A percentile compares a stretch with the other conserved stretches of the same genome.
Conservation (phyloP, 2,888 invertebrate genomes). For the Siphlonurus alternatus region DNA sequence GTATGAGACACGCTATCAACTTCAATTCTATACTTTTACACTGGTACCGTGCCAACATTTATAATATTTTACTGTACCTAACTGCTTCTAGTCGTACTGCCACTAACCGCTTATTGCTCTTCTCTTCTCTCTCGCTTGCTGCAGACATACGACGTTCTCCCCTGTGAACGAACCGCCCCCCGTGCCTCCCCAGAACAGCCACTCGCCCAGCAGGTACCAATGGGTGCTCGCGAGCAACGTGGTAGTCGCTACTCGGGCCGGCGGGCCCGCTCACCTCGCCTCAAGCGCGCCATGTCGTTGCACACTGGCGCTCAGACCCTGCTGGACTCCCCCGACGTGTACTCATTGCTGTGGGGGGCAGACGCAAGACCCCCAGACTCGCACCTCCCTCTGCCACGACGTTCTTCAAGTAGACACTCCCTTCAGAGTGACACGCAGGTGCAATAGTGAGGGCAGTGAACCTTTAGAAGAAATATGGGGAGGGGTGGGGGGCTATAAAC, state of each 20-base stretch:
- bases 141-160: background rate
- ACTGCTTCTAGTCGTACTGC: too few species aligned
- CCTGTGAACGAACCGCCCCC: background rate
- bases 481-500: too few species aligned
- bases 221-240: background rate
- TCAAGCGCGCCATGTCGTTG: slow-evolving; percentile 23
- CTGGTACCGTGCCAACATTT: too few species aligned
- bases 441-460: too few species aligned
- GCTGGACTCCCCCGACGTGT: slow-evolving; percentile 8
- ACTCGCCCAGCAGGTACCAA: background rate
- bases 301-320: slow-evolving; percentile 17
- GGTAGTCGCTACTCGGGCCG: background rate
- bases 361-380: slow-evolving; percentile 15
- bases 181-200: background rate
- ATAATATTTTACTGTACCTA: too few species aligned
- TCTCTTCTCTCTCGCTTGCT: background rate
- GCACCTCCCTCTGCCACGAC: slow-evolving; percentile 31
- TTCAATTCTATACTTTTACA: too few species aligned
- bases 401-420: slow-evolving; percentile 47
- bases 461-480: too few species aligned
- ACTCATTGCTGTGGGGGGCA: background rate
- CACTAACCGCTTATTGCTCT: too few species aligned
- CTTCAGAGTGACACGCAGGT: slow-evolving; percentile 50
- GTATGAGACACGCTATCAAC: too few species aligned
- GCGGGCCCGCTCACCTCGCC: slow-evolving; percentile 12